Conservation (phyloP, 2,888 invertebrate species). For the Quadroppia sp. region DNA sequence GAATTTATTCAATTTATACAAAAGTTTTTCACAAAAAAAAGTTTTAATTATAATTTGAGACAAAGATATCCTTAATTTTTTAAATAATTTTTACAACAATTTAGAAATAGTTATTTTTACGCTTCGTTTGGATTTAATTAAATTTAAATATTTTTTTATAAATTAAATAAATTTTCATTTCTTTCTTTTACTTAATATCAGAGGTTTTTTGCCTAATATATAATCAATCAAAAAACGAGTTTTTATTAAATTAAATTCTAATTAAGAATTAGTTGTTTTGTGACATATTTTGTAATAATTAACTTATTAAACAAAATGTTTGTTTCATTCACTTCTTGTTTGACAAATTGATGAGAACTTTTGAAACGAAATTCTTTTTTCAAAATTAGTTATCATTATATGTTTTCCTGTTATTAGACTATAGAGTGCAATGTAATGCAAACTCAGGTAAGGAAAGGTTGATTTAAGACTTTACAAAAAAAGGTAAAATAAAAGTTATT, state of each 20-base stretch:
- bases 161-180: neutral
- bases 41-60: no score
- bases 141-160: neutral
- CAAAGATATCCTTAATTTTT: no score
- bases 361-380: neutral
- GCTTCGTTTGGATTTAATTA: no score
- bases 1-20: no score
- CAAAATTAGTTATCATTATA: neutral
- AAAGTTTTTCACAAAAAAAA: no score
- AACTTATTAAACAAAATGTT: neutral
- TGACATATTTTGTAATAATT: neutral
- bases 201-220: no score
- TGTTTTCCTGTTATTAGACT: constrained; percentile 1
- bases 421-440: neutral
- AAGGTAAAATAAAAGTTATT: neutral
- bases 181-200: no score
- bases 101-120: no score
- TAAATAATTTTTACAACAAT: no score
- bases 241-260: neutral
- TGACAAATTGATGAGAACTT: constrained; percentile 30
- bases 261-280: neutral
- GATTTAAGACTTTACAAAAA: neutral
- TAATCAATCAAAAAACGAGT: no score
- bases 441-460: neutral
- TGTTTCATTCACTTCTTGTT: neutral